Evolutionary conservation across 2,888 invertebrate genomes (phyloP).

Genomic region (Temnothorax ravouxi): DNA sequence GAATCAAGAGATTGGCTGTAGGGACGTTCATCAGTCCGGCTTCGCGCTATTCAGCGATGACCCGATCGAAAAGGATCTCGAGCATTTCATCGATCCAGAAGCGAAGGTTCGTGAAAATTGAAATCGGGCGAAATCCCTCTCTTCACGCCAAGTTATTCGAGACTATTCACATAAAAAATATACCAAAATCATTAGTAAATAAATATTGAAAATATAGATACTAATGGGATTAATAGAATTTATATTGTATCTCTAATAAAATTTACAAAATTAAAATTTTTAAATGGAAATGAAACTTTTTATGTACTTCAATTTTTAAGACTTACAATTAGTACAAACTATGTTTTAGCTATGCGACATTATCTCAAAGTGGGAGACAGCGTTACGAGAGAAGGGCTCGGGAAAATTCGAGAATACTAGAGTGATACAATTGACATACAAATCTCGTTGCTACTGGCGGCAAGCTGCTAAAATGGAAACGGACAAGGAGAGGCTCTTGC

Average conservation of each 20-base stretch:
- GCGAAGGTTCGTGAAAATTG: slow-evolving; percentile 89
- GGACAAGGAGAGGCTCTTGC: slow-evolving; percentile 95
- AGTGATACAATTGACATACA: slow-evolving; percentile 96
- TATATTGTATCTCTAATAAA: not conserved
- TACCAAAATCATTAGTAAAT: not conserved
- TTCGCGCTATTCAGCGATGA: slow-evolving; percentile 98
- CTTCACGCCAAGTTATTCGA: not conserved
- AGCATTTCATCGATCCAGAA: slow-evolving; percentile 96
- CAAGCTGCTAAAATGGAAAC: slow-evolving; percentile 96
- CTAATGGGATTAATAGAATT: not conserved
- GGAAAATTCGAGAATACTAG: slow-evolving; percentile 98
- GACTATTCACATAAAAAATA: not conserved
- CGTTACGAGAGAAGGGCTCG: slow-evolving; percentile 95
- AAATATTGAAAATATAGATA: not conserved
- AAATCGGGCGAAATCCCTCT: not conserved
- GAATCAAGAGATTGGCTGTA: slow-evolving; percentile 96
- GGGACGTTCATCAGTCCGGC: slow-evolving; percentile 95
- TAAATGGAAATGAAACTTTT: not conserved
- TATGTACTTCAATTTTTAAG: not conserved
- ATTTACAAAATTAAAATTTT: not conserved
- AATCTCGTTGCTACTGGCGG: slow-evolving; percentile 97
- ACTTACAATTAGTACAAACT: not conserved
- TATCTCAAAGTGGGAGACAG: slow-evolving; percentile 99
- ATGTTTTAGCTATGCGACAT: slow-evolving; percentile 94
- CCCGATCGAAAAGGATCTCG: slow-evolving; percentile 96